Base-by-base conservation (phyloP, 2,113 vertebrate genomes). In the Triplophysa dalaica region DNA sequence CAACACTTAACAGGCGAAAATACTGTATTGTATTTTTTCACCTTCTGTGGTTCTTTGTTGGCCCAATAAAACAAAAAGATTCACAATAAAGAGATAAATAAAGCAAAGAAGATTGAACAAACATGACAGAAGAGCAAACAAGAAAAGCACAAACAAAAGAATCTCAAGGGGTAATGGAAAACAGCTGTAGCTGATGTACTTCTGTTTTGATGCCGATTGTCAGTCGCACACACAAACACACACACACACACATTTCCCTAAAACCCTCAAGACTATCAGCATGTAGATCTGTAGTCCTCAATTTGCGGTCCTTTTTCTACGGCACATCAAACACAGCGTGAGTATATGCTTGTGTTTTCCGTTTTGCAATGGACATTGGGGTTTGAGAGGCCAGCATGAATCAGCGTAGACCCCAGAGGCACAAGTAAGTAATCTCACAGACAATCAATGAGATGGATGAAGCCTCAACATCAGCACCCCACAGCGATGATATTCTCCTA, bases 361-460 rank as follows among this genome's bases (percentile, higher is more conserved):
- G 78, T 73, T 61, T 61, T 80, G 72, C 38, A 72, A 12, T 5
- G 22, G 41, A 21, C 45, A 50, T 41, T 56, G 54, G 45, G 38
- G 21, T 75, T 14, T 74, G 70, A 8, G 74, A 43, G 33, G 50
- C 17, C 82, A 76, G 54, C 69, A 75, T 13, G 70, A 62, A 41
- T 76, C 75, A 52, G 14, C 75, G 16, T 58, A 50, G 61, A 76
- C 62, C 66, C 48, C 63, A 70, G 19, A 75, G 66, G 66, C 69
- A 67, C 29, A 69, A 64, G 58, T 70, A 75, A 81, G 66, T 70
- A 64, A 72, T 68, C 75, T 79, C 72, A 67, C 65, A 67, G 77
- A 81, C 62, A 48, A 79, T 81, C 66, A 72, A 79, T 79, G 70
- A 70, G 24, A 76, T 29, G 45, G 62, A 77, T 78, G 62, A 67